Base-by-base conservation (phyloP, 2,888 invertebrate species). In the Tenthredo scrophulariae region DNA sequence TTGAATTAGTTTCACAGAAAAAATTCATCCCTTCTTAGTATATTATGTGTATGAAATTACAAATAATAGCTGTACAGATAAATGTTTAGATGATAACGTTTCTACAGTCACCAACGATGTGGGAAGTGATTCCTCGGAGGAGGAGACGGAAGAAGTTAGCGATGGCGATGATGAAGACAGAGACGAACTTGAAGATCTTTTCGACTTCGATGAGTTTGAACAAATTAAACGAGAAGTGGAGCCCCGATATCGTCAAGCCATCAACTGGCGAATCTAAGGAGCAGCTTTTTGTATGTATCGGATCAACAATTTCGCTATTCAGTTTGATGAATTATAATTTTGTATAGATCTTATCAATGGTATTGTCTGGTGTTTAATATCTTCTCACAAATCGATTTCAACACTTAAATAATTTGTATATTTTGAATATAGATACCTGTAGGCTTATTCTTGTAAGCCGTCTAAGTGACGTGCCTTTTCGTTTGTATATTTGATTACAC, bases 191-290 rank as follows among this genome's bases (percentile, higher is more conserved):
- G 83, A 83, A 29, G 33, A 83, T 46, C 67, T 83, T 29, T 33
- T 33, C 26, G 43, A 83, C 67, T 83, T 67, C 29, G 83, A 83
- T 33, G 83, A 83, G 29, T 83, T 67, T 50, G 67, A 65, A 67
- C 83, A 83, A 83, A 83, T 50, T 50, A 83, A 83, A 70, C 46
- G 83, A 67, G 83, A 83, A 67, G 83, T 83, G 67, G 91, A 91
- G 87, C 89, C 91, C 84, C 88, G 89, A 86, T 91, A 91, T 87
- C 91, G 88, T 54, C 91, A 89, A 54, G 91, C 91, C 84, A 89
- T 90, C 75, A 91, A 89, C 80, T 91, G 91, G 91, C 89, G 90
- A 75, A 91, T 91, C 79, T 91, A 86, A 89, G 75, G 29, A 77
- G 62, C 83, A 80, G 80, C 80, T 80, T 43, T 50, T 40, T 80